Evolutionary conservation across 2,797 vertebrate species (phyloP), one percentile per base, ranked within the genome.

Genomic region (Siniperca undulata): DNA sequence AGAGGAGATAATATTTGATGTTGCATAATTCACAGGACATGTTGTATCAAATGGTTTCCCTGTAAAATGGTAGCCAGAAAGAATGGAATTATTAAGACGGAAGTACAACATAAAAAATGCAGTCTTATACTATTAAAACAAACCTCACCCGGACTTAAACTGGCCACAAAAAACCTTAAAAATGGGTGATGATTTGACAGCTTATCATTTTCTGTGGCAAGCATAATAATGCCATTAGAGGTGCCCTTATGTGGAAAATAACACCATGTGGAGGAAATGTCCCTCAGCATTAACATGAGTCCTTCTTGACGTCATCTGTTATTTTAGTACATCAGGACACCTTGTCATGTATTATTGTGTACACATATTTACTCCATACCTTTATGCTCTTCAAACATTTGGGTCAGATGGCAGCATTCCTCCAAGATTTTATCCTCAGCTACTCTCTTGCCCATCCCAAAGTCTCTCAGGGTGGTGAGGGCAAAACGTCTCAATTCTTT

Each of bases 401-500:
- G 77, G 64, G 89, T 93, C 52, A 96, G 48, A 72, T 93, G 68
- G 0, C 22, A 46, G n/a, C 91, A 92, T 71, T 96, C 95, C 36
- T 95, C 94, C 1, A 94, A 38, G 56, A 95, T 95, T 87, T 93
- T 95, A 0, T 94, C 92, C 40, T 96, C 94, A 6, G 87, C 80
- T 0, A 82, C 19, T 88, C 74, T 93, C 76, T 92, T 96, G 5
- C 94, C 95, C 96, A 96, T 96, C 56, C 95, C 95, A 86, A 96
- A 95, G 68, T 96, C 93, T 60, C 74, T 89, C 2, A 96, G 87
- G 19, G 90, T 94, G 19, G 73, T 69, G 34, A 96, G 75, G 16
- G 95, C 88, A 68, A 96, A 96, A 12, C 93, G 93, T 68, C 95
- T 92, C 95, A 96, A 84, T 78, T 95, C 94, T 78, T 91, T 95